These are phyloP conservation scores for Hyles euphorbiae DNA, from an alignment of 1,140 invertebrate species.

Conservation along the genomic window DNA sequence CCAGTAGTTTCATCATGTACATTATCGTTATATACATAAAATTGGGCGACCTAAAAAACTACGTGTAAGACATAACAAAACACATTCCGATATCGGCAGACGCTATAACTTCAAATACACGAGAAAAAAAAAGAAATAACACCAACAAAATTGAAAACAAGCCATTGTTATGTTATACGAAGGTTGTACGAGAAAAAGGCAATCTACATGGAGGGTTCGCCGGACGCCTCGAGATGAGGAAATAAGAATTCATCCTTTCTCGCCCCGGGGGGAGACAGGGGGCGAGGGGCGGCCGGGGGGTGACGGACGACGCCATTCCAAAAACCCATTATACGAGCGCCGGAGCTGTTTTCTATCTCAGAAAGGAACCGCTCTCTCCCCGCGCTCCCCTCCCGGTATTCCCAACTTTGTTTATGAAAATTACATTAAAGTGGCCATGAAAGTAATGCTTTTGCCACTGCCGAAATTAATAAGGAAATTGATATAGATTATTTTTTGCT, in stretches of 20 bases:
- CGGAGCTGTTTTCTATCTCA: constrained; percentile 76
- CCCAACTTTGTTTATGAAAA: constrained; percentile 74
- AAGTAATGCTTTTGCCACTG: constrained; percentile 71
- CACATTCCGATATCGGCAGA: too few species aligned
- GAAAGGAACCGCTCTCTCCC: constrained; percentile 54
- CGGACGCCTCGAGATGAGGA: constrained; percentile 71
- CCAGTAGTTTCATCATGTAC: too few species aligned
- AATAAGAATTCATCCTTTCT: constrained; percentile 76
- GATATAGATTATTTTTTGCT: constrained; percentile 58
- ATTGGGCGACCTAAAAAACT: too few species aligned
- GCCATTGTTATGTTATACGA: constrained; percentile 72
- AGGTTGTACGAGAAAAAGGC: constrained; percentile 68
- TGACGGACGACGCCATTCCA: constrained; percentile 76
- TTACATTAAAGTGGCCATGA: constrained; percentile 74
- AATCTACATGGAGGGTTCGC: constrained; percentile 71
- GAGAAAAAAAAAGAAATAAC: constrained; percentile 44
- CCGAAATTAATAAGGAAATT: constrained; percentile 73
- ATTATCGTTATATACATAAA: too few species aligned
- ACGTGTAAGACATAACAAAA: too few species aligned
- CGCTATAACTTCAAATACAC: too few species aligned
- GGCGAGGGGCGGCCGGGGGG: constrained; percentile 44
- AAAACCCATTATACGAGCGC: constrained; percentile 75
- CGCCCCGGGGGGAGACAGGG: constrained; percentile 36
- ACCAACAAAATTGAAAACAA: constrained; percentile 71
- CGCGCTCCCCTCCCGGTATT: constrained; percentile 37